A percentile compares a stretch with the other conserved stretches of the same genome.
phyloP scores from a whole-genome alignment of 2,888 invertebrate genomes.

The Caenorhabditis panamensis region DNA sequence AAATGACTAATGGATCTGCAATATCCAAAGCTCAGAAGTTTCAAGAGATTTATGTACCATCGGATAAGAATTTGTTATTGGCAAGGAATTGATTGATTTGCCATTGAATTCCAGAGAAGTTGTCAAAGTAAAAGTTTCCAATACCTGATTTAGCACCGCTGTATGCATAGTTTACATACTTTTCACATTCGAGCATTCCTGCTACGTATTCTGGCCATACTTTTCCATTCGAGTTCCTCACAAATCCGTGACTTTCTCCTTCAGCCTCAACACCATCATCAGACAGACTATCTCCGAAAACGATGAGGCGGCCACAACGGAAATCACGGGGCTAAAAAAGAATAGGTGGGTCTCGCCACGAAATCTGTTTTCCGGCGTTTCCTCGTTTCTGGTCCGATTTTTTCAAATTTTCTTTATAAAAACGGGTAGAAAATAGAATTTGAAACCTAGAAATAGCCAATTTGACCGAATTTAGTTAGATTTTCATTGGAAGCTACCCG shows the following conservation, averaged over 20 bases:
- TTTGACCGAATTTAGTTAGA: too few relatives aligned
- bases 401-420: too few relatives aligned
- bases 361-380: too few relatives aligned
- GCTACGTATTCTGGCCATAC: conserved; percentile 76
- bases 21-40: too few relatives aligned
- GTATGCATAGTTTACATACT: conserved; percentile 77
- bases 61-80: conserved; percentile 60
- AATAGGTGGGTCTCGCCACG: too few relatives aligned
- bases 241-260: conserved; percentile 67
- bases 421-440: too few relatives aligned
- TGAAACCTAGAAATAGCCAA: too few relatives aligned
- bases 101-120: conserved; percentile 74
- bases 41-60: conserved; percentile 25
- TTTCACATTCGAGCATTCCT: conserved; percentile 71
- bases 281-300: conserved; percentile 75
- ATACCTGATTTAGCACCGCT: conserved; percentile 72
- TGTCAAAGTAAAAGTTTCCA: conserved; percentile 75
- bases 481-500: too few relatives aligned
- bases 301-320: conserved; percentile 70
- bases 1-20: conserved; percentile 72
- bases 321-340: conserved; percentile 72
- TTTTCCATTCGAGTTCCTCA: conserved; percentile 74
- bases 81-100: conserved; percentile 70
- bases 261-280: conserved; percentile 76
- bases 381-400: too few relatives aligned